Conservation (phyloP, 1,140 invertebrate genomes). For the Tribolium madens region DNA sequence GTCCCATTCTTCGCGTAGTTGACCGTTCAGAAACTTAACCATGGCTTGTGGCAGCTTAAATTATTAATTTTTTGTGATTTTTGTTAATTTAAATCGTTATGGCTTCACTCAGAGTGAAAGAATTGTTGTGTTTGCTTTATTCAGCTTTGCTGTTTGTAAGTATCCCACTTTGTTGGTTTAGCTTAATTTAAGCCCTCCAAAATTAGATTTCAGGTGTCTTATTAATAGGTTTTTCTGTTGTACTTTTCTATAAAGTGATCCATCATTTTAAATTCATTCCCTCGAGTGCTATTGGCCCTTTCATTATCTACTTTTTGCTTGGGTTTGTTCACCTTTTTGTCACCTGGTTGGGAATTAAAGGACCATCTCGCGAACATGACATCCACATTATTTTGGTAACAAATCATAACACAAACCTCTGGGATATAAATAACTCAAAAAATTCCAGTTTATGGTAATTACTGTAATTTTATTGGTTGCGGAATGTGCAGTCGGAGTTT, state of each 20-base stretch:
- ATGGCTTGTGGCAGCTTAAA: constrained; percentile 10
- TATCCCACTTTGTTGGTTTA: constrained; percentile 37
- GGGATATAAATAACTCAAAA: neutral
- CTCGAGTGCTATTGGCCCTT: constrained; percentile 57
- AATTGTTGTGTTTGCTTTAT: constrained; percentile 61
- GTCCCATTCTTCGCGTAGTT: neutral
- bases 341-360: constrained; percentile 62
- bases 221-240: constrained; percentile 56
- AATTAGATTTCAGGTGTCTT: constrained; percentile 59
- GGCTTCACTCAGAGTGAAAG: constrained; percentile 61
- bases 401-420: neutral
- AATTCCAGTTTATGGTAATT: constrained; percentile 60
- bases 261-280: constrained; percentile 62
- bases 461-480: constrained; percentile 57
- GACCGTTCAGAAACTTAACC: neutral
- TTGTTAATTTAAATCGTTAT: constrained; percentile 41
- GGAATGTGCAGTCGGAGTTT: constrained; percentile 59
- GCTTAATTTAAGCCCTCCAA: constrained; percentile 36
- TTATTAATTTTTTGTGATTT: neutral
- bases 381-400: constrained; percentile 62
- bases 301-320: constrained; percentile 57
- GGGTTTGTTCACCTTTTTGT: constrained; percentile 60
- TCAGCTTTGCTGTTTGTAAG: constrained; percentile 62
- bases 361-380: constrained; percentile 61
- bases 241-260: constrained; percentile 60